These are phyloP conservation scores for Stomatorhinus walkeri DNA, from an alignment of 2,797 vertebrate species.

Conservation along the genomic window DNA sequence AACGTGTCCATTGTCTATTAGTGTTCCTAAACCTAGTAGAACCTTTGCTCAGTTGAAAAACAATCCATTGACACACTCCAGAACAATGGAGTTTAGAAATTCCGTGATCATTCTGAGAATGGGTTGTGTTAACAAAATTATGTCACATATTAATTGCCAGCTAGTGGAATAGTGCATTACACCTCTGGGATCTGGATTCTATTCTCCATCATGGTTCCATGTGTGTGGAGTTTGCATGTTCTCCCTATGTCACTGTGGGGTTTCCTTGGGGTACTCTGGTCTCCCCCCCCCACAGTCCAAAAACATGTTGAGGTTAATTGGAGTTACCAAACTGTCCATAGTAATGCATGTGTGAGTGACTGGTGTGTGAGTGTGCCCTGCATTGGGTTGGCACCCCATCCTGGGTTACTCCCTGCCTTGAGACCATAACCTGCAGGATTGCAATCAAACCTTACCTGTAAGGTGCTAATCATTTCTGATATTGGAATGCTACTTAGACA, in stretches of 20 bases:
- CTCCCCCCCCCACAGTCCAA: not conserved
- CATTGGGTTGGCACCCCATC: no score
- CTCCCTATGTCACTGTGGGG: not conserved
- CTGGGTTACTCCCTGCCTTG: not conserved
- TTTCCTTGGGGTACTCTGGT: not conserved
- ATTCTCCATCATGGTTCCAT: not conserved
- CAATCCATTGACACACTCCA: not conserved
- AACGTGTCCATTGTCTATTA: not conserved
- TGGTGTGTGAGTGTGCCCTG: not conserved
- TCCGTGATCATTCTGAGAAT: not conserved
- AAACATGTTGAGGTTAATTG: not conserved
- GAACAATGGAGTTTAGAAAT: not conserved
- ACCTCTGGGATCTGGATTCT: not conserved
- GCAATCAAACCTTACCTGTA: constrained; percentile 41
- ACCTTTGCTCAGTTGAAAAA: not conserved
- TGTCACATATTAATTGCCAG: not conserved
- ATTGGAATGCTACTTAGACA: constrained; percentile 45
- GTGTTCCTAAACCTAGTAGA: not conserved
- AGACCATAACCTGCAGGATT: not conserved
- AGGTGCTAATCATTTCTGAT: constrained; percentile 65
- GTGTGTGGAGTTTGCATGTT: not conserved
- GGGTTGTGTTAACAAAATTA: not conserved
- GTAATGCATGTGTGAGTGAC: not conserved
- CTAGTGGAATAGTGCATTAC: not conserved
- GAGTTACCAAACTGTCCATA: no score